Evolutionary conservation across 1,140 invertebrate genomes (phyloP).

Genomic region (Magallana gigas): DNA sequence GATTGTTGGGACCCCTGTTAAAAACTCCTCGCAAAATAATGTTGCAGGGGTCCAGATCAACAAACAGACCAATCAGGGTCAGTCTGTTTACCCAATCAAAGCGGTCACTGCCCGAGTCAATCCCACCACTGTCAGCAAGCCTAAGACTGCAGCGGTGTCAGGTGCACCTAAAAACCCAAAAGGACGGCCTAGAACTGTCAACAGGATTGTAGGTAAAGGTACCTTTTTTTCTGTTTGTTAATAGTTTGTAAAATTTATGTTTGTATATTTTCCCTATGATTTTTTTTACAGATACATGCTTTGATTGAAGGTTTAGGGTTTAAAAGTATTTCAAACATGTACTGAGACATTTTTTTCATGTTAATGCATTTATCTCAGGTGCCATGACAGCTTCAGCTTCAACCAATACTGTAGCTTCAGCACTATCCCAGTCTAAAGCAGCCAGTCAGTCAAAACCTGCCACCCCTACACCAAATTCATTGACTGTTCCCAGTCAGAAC

Average conservation of each 20-base stretch:
- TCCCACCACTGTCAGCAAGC: constrained; percentile 41
- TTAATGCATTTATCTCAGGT: neutral
- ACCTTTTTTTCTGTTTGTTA: too few species aligned
- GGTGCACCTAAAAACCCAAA: constrained; percentile 44
- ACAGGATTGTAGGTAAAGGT: constrained; percentile 45
- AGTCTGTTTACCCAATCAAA: constrained; percentile 54
- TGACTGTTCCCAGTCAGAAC: constrained; percentile 52
- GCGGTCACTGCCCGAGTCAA: constrained; percentile 51
- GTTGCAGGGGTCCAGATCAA: constrained; percentile 60
- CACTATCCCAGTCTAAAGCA: constrained; percentile 55
- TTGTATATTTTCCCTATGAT: too few species aligned
- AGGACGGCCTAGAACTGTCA: constrained; percentile 50
- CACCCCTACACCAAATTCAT: constrained; percentile 54
- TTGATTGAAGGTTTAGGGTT: too few species aligned
- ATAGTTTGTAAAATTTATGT: too few species aligned
- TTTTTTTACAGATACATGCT: too few species aligned
- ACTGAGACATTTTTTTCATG: neutral
- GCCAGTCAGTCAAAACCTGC: constrained; percentile 64
- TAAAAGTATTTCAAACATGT: too few species aligned
- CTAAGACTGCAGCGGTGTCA: constrained; percentile 39
- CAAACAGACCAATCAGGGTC: constrained; percentile 48
- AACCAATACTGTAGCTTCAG: constrained; percentile 72
- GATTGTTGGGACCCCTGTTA: constrained; percentile 24
- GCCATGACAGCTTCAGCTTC: constrained; percentile 55
- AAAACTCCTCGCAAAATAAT: constrained; percentile 32